Base-by-base conservation (phyloP, 2,797 vertebrate genomes). In the Phalloptychus januarius region DNA sequence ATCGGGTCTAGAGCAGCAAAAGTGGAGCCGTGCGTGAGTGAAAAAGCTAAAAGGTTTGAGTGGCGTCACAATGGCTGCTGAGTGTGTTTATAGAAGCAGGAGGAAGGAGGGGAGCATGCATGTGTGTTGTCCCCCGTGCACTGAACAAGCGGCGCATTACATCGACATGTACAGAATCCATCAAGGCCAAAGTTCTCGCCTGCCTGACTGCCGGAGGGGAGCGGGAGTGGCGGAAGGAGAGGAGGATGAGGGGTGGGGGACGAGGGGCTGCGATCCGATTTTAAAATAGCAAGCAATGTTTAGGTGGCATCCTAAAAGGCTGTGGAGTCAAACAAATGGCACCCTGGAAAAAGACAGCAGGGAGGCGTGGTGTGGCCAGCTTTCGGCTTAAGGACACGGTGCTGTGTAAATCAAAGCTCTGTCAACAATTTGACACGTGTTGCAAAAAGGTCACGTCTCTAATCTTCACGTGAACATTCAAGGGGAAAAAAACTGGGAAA, bases 241-340 rank as follows among this genome's bases (percentile, higher is more conserved):
- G 44, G 82, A 81, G 52, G 76, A 80, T 36, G 84, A 52, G 48
- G 45, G 44, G 18, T 18, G 75, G 79, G 54, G 71, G 46, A 67
- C 33, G 84, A 46, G 45, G 50, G 44, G 13, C 80, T 79, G n/a
- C 23, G 40, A 76, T 80, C 72, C 54, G 56, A 84, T 86, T 92
- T 92, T 80, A 93, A 95, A 95, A 95, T 95, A 95, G 94, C 88
- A 90, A 89, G 86, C 92, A 90, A 93, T 93, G 93, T 86, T 84
- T 78, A 83, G 87, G 87, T 82, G 94, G 91, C 87, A 93, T 94
- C 90, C 86, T 80, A 76, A 89, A 89, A 87, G 25, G 70, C 78
- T 44, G 73, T 0, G 42, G 74, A 23, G 79, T 75, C 69, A 82
- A 88, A 89, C 78, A 56, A 91, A 83, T 33, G 15, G 83, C 79